phyloP scores from a whole-genome alignment of 2,888 invertebrate species.

The Coleophora deauratella region DNA sequence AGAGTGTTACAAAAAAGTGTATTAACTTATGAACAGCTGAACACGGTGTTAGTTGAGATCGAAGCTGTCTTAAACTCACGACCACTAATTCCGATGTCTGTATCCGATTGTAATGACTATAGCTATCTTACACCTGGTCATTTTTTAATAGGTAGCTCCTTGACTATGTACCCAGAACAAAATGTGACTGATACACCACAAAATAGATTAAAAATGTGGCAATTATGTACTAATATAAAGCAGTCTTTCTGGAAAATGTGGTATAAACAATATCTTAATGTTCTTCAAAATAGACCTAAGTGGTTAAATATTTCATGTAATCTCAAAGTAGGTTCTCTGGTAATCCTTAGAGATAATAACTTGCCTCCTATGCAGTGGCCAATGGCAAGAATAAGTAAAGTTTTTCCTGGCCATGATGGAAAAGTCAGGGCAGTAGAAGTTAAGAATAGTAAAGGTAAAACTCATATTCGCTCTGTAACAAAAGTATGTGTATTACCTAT shows the following conservation, averaged over 20 bases:
- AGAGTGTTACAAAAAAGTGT: too few relatives aligned
- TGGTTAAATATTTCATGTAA: constrained; percentile 1
- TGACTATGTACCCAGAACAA: too few relatives aligned
- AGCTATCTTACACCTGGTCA: too few relatives aligned
- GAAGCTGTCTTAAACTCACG: too few relatives aligned
- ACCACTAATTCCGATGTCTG: too few relatives aligned
- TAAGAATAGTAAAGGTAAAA: background rate
- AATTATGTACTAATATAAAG: background rate
- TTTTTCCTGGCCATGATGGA: constrained; percentile 4
- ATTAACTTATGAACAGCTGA: too few relatives aligned
- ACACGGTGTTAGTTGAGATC: too few relatives aligned
- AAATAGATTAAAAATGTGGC: too few relatives aligned
- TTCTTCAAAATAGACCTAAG: constrained; percentile 5
- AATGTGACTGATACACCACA: too few relatives aligned
- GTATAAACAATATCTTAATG: constrained; percentile 7
- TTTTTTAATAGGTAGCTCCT: too few relatives aligned
- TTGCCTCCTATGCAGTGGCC: constrained; percentile 3
- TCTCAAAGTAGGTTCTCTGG: constrained; percentile 1
- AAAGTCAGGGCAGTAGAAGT: constrained; percentile 4
- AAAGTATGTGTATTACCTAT: background rate
- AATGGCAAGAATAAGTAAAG: background rate
- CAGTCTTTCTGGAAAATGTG: constrained; percentile 1
- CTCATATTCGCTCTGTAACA: background rate
- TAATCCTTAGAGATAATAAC: constrained; percentile 6
- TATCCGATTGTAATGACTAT: too few relatives aligned